Conservation (phyloP, 1,140 invertebrate species). For the Ceratosolen solmsi region DNA sequence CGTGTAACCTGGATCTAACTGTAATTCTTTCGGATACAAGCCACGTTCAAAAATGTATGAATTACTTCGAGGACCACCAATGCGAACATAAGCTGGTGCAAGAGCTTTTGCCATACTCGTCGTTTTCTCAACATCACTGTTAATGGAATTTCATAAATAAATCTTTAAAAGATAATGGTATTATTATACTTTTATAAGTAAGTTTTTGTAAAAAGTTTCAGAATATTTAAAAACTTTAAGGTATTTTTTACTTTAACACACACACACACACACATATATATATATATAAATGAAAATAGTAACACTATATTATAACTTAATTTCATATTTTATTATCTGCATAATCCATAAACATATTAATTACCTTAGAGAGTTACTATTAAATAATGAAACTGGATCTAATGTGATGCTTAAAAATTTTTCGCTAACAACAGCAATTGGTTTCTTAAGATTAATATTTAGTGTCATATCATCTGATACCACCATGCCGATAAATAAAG, state of each 20-base stretch:
- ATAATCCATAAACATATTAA: conserved; percentile 55
- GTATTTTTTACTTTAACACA: too few species aligned
- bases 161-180: background rate
- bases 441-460: conserved; percentile 66
- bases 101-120: conserved; percentile 76
- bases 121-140: conserved; percentile 55
- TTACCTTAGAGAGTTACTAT: conserved; percentile 69
- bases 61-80: conserved; percentile 76
- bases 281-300: too few species aligned
- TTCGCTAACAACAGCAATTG: conserved; percentile 74
- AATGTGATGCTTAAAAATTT: conserved; percentile 79
- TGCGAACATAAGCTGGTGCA: conserved; percentile 76
- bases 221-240: too few species aligned
- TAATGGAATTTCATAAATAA: conserved; percentile 53
- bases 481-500: conserved; percentile 12
- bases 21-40: conserved; percentile 58
- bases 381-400: conserved; percentile 74
- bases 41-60: conserved; percentile 70
- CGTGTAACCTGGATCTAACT: conserved; percentile 45
- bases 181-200: too few species aligned
- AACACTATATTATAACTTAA: too few species aligned
- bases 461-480: conserved; percentile 59
- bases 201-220: too few species aligned
- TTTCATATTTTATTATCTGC: too few species aligned
- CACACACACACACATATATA: too few species aligned